These are phyloP conservation scores for Drosophila yooni DNA, from an alignment of 2,888 invertebrate genomes.

Conservation along the genomic window DNA sequence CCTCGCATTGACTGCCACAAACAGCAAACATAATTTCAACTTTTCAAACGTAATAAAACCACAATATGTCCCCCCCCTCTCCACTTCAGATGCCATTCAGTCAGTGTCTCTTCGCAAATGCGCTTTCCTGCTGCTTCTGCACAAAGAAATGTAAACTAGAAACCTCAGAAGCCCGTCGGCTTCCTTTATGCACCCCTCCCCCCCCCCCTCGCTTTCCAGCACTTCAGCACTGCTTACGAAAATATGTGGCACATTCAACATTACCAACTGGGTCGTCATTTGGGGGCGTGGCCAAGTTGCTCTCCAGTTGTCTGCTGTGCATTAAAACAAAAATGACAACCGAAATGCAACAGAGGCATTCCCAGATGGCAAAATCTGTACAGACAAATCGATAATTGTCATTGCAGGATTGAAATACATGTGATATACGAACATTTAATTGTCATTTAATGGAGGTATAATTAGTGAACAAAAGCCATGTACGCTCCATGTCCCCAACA, in stretches of 20 bases:
- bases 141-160: slow-evolving; percentile 17
- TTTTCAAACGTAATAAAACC: slow-evolving; percentile 62
- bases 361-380: slow-evolving; percentile 3
- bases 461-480: slow-evolving; percentile 57
- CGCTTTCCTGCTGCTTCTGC: slow-evolving; percentile 12
- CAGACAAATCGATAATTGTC: slow-evolving; percentile 6
- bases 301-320: slow-evolving; percentile 18
- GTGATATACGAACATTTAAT: slow-evolving; percentile 50
- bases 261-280: slow-evolving; percentile 43
- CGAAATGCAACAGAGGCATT: slow-evolving; percentile 34
- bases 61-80: slow-evolving; percentile 19
- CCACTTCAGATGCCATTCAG: not conserved
- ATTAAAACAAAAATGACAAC: slow-evolving; percentile 6
- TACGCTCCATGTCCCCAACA: slow-evolving; percentile 24
- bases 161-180: slow-evolving; percentile 6
- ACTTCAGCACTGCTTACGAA: slow-evolving; percentile 3
- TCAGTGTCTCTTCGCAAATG: not conserved
- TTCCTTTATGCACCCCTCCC: not conserved
- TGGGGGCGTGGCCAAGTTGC: slow-evolving; percentile 19
- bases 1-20: slow-evolving; percentile 41
- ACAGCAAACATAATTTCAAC: slow-evolving; percentile 70
- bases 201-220: not conserved
- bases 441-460: slow-evolving; percentile 68
- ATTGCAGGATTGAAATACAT: slow-evolving; percentile 17
- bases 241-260: slow-evolving; percentile 50